Evolutionary conservation across 92 coral and sea anemone species (phyloP).

Genomic region (Siderastrea radians): DNA sequence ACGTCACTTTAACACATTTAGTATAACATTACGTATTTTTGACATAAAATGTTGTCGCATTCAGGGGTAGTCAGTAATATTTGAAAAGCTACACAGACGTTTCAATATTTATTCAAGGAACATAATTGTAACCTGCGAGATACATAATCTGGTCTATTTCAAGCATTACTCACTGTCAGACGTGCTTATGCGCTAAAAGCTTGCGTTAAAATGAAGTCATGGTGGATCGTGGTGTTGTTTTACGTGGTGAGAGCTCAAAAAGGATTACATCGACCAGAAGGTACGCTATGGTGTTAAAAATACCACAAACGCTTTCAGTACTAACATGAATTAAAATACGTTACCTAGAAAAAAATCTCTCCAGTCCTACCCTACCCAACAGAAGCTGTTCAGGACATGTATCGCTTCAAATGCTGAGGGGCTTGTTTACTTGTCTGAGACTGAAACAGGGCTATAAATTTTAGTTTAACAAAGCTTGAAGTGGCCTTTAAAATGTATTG

Average conservation of each 20-base stretch:
- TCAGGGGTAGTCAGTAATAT: neutral
- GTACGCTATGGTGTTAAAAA: neutral
- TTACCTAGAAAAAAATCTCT: neutral
- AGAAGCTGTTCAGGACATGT: too few relatives aligned
- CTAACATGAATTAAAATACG: neutral
- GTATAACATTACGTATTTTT: neutral
- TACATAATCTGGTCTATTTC: neutral
- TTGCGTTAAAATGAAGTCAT: neutral
- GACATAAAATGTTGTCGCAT: neutral
- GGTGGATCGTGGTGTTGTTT: neutral
- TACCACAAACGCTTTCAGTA: neutral
- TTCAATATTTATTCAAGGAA: neutral
- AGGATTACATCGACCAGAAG: slow-evolving; percentile 39
- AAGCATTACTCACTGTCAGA: neutral
- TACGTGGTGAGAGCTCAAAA: neutral
- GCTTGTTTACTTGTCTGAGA: too few relatives aligned
- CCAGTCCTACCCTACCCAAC: too few relatives aligned
- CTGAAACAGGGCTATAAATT: too few relatives aligned
- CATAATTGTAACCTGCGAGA: neutral
- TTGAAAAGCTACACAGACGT: neutral
- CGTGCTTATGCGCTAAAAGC: too few relatives aligned
- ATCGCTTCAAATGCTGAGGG: too few relatives aligned
- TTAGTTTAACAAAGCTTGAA: too few relatives aligned
- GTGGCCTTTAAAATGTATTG: too few relatives aligned
- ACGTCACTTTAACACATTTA: neutral